Evolutionary conservation across 2,113 vertebrate genomes (phyloP).

Genomic region (Podocnemis expansa): DNA sequence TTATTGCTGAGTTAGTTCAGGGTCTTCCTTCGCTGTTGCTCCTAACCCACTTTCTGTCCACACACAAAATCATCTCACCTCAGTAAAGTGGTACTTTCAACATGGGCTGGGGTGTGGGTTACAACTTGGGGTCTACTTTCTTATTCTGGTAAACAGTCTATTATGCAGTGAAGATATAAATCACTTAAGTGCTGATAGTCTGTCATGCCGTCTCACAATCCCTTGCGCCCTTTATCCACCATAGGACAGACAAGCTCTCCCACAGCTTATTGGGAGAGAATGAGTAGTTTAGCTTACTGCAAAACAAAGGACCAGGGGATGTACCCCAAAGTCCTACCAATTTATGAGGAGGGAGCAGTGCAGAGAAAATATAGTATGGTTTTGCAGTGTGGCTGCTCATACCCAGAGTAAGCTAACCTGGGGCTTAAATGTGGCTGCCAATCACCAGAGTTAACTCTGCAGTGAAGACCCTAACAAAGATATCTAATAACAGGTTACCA

Average conservation of each 20-base stretch:
- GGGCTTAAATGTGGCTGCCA: not conserved
- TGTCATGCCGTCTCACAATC: not conserved
- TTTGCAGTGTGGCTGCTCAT: not conserved
- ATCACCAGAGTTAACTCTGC: not conserved
- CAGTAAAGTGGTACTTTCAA: not conserved
- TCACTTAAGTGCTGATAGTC: not conserved
- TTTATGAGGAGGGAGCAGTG: not conserved
- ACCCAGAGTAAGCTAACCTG: not conserved
- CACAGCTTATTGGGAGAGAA: not conserved
- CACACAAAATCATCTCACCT: not conserved
- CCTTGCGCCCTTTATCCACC: not conserved
- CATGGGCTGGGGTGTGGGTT: not conserved
- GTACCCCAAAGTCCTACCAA: not conserved
- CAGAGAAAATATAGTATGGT: not conserved
- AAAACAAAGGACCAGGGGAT: not conserved
- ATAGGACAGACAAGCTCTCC: not conserved
- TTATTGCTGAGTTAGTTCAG: not conserved
- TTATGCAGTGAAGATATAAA: not conserved
- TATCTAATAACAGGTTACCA: slow-evolving; percentile 10
- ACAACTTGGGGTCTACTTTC: not conserved
- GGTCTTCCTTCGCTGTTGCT: not conserved
- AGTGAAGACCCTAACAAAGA: not conserved
- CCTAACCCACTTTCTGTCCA: not conserved
- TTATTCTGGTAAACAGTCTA: not conserved
- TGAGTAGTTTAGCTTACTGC: not conserved